Evolutionary conservation across 2,113 vertebrate genomes (phyloP).

Genomic region (Ceyx cyanopectus): DNA sequence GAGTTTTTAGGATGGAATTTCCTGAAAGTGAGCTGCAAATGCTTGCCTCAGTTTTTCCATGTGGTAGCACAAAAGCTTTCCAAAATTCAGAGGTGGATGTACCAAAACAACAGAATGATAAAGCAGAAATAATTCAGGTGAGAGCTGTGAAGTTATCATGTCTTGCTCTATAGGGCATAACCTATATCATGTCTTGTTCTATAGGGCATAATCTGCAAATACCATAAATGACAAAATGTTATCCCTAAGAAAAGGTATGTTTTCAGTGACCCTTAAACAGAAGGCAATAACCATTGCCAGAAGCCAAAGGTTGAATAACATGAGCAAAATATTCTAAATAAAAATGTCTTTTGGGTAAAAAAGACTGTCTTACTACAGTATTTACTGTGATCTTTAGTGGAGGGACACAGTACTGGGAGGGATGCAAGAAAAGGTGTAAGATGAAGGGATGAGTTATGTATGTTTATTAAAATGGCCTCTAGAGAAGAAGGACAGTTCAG

Average conservation of each 20-base stretch:
- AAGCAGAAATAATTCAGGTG: background rate
- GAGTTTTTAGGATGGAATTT: background rate
- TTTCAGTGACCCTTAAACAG: background rate
- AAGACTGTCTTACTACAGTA: background rate
- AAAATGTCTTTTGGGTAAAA: background rate
- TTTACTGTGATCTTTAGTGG: background rate
- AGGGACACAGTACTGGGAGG: background rate
- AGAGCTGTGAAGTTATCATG: background rate
- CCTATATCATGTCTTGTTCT: background rate
- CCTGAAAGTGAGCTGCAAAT: background rate
- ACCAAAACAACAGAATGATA: background rate
- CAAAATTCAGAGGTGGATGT: background rate
- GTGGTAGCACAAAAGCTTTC: background rate
- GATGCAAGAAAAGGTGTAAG: background rate
- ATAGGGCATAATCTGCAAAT: background rate
- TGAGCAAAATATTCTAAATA: background rate
- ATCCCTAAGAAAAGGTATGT: background rate
- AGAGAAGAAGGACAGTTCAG: background rate
- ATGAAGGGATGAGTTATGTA: background rate
- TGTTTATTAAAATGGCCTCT: background rate
- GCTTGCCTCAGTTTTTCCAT: background rate
- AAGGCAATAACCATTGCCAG: background rate
- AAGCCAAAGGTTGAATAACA: background rate
- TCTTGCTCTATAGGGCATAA: background rate
- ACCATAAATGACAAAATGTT: background rate